Conservation (phyloP, 2,113 vertebrate species). For the Archilochus colubris region DNA sequence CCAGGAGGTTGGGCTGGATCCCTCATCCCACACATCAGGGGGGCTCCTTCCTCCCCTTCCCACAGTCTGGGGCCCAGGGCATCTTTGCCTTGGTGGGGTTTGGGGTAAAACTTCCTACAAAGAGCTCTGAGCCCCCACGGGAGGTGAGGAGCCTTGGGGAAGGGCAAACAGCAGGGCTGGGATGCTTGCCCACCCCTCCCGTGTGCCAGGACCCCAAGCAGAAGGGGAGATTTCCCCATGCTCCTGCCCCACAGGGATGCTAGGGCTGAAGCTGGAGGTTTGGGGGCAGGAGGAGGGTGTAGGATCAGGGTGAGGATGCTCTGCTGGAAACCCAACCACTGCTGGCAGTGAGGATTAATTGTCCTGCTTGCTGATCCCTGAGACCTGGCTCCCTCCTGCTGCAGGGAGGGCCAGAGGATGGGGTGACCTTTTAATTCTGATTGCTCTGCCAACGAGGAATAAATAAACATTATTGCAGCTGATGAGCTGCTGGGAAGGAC, state of each 20-base stretch:
- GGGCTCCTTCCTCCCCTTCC: no score
- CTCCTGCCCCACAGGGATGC: neutral
- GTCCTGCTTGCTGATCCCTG: neutral
- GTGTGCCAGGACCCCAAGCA: fast-evolving
- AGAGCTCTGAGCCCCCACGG: neutral
- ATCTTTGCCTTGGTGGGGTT: neutral
- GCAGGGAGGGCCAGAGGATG: neutral
- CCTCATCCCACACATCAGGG: fast-evolving
- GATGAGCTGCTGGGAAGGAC: neutral
- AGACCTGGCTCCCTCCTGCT: neutral
- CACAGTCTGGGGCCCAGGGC: neutral
- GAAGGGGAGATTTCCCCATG: neutral
- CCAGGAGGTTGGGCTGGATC: neutral
- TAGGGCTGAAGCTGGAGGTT: neutral
- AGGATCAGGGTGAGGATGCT: neutral
- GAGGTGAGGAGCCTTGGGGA: neutral
- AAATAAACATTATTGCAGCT: neutral
- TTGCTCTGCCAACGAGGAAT: neutral
- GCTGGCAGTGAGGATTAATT: neutral
- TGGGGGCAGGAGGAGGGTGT: fast-evolving
- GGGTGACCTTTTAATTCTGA: constrained; percentile 25
- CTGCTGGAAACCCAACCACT: neutral
- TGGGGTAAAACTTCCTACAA: neutral
- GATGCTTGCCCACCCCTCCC: neutral
- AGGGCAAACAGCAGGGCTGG: neutral